Evolutionary conservation across 92 coral and sea anemone species (phyloP).

Genomic region (Scolanthus callimorphus): DNA sequence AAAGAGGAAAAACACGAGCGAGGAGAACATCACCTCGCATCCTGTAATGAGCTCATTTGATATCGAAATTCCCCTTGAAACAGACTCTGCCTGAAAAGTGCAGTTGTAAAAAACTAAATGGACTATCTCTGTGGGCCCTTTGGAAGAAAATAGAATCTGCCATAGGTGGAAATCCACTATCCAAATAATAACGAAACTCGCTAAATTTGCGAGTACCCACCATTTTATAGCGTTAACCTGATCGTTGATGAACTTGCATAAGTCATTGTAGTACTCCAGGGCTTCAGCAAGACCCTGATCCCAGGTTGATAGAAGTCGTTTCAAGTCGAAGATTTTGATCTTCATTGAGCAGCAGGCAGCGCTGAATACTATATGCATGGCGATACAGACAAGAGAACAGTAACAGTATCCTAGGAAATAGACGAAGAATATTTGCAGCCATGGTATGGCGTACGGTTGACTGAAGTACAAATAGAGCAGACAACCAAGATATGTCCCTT

Average conservation of each 20-base stretch:
- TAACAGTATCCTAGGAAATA: constrained; percentile 29
- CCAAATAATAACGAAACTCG: constrained; percentile 29
- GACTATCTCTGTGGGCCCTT: constrained; percentile 6
- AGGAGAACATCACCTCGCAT: constrained; percentile 35
- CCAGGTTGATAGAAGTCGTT: constrained; percentile 20
- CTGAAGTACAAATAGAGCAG: constrained; percentile 26
- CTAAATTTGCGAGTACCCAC: constrained; percentile 32
- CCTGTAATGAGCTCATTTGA: constrained; percentile 10
- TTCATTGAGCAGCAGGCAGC: constrained; percentile 25
- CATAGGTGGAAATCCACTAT: constrained; percentile 32
- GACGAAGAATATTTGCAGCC: constrained; percentile 28
- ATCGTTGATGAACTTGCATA: constrained; percentile 23
- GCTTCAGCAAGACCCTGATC: constrained; percentile 31
- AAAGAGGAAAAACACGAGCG: constrained; percentile 37
- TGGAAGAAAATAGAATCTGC: constrained; percentile 25
- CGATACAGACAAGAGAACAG: constrained; percentile 18
- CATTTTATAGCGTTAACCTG: constrained; percentile 32
- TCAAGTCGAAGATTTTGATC: constrained; percentile 20
- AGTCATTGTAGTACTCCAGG: constrained; percentile 14
- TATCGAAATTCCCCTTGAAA: neutral
- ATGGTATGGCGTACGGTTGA: constrained; percentile 25
- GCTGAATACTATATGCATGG: constrained; percentile 22
- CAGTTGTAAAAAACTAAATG: constrained; percentile 36
- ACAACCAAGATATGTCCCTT: constrained; percentile 18
- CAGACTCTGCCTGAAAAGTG: constrained; percentile 1